A percentile compares a stretch with the other conserved stretches of the same genome.
phyloP scores from a whole-genome alignment of 2,888 invertebrate species.

The Sinhomidia bicolor region DNA sequence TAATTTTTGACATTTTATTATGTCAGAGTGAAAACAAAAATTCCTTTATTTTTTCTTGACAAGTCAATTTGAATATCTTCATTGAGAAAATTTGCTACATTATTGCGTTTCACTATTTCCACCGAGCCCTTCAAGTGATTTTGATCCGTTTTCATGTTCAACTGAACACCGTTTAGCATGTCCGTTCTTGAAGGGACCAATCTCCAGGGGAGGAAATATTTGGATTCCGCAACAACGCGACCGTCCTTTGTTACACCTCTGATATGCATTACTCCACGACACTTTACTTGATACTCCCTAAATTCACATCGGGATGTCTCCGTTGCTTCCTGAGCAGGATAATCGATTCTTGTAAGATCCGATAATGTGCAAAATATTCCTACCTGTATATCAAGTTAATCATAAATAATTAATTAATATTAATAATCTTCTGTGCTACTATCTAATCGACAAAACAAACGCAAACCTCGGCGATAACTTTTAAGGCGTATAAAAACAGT shows the following conservation, averaged over 20 bases:
- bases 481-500: slow-evolving; percentile 46
- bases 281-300: slow-evolving; percentile 50
- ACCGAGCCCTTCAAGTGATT: slow-evolving; percentile 56
- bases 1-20: neutral
- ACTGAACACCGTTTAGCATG: slow-evolving; percentile 27
- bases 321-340: slow-evolving; percentile 53
- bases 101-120: slow-evolving; percentile 28
- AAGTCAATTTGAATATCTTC: slow-evolving; percentile 62
- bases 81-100: slow-evolving; percentile 34
- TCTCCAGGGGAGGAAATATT: slow-evolving; percentile 41
- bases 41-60: slow-evolving; percentile 40
- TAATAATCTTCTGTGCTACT: neutral
- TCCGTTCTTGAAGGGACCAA: slow-evolving; percentile 40
- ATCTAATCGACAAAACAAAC: neutral
- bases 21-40: slow-evolving; percentile 54
- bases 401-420: neutral
- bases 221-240: slow-evolving; percentile 29
- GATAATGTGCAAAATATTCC: slow-evolving; percentile 68
- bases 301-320: slow-evolving; percentile 58
- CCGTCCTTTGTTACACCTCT: slow-evolving; percentile 62
- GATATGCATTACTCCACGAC: slow-evolving; percentile 49
- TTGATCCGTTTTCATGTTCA: slow-evolving; percentile 39
- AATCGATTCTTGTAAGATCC: slow-evolving; percentile 69
- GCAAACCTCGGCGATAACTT: slow-evolving; percentile 66
- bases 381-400: slow-evolving; percentile 43